Evolutionary conservation across 2,797 vertebrate genomes (phyloP).

Genomic region (Gymnoscopelus microlampas): DNA sequence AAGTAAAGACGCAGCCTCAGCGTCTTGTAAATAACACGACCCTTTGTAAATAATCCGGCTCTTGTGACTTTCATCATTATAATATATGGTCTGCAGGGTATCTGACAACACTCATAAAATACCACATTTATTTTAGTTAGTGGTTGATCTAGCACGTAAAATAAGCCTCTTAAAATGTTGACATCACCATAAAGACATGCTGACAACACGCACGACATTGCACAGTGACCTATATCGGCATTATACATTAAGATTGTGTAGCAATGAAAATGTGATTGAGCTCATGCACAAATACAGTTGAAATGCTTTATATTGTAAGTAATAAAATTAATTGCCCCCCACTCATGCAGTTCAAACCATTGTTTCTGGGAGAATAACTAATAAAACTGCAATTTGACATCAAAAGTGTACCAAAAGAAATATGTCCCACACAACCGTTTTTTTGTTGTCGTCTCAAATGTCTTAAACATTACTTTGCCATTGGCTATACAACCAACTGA

Average conservation of each 20-base stretch:
- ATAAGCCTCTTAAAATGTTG: slow-evolving; percentile 53
- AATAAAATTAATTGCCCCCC: too few species aligned
- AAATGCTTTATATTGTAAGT: background rate
- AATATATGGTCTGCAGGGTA: slow-evolving; percentile 34
- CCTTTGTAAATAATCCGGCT: slow-evolving; percentile 43
- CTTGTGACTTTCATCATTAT: slow-evolving; percentile 33
- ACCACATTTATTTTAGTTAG: slow-evolving; percentile 50
- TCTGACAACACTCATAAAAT: slow-evolving; percentile 49
- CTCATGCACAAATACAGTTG: background rate
- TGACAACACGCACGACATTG: slow-evolving; percentile 38
- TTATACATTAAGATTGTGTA: slow-evolving; percentile 28
- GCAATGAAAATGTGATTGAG: slow-evolving; percentile 35
- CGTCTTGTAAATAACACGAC: slow-evolving; percentile 29
- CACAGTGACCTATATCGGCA: slow-evolving; percentile 41
- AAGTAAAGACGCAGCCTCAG: slow-evolving; percentile 15
- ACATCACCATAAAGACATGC: slow-evolving; percentile 32
- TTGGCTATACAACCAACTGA: too few species aligned
- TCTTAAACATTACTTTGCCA: too few species aligned
- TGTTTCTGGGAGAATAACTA: too few species aligned
- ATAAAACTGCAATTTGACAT: too few species aligned
- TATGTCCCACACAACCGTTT: too few species aligned
- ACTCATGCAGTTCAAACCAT: too few species aligned
- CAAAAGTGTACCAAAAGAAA: too few species aligned
- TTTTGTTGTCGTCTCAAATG: too few species aligned
- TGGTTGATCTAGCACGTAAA: slow-evolving; percentile 31